phyloP scores from a whole-genome alignment of 2,113 vertebrate species.

The Hucho hucho region DNA sequence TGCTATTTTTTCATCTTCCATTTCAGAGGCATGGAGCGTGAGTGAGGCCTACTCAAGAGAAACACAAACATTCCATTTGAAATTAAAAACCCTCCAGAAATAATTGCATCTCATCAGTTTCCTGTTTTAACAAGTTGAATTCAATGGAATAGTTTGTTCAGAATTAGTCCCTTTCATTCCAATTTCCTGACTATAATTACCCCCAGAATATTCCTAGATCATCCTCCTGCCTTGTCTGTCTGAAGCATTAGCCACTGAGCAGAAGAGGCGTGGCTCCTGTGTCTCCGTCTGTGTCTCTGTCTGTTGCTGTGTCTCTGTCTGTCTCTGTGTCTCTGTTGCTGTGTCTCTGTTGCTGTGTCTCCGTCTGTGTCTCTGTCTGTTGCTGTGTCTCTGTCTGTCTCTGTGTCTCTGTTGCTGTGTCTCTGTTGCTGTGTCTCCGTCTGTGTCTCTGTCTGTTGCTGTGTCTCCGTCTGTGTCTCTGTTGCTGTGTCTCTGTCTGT shows the following conservation, averaged over 20 bases:
- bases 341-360: too few species aligned
- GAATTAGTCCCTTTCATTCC: constrained; percentile 54
- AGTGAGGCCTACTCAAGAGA: constrained; percentile 51
- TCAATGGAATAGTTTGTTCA: constrained; percentile 56
- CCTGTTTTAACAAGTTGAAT: constrained; percentile 59
- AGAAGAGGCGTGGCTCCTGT: constrained; percentile 61
- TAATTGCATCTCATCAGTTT: constrained; percentile 64
- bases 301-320: too few species aligned
- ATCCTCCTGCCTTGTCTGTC: constrained; percentile 67
- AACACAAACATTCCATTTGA: constrained; percentile 64
- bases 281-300: too few species aligned
- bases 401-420: too few species aligned
- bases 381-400: too few species aligned
- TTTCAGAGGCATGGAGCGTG: constrained; percentile 43
- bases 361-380: too few species aligned
- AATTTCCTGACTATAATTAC: constrained; percentile 65
- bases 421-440: too few species aligned
- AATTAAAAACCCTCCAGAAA: constrained; percentile 52
- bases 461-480: too few species aligned
- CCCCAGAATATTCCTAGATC: constrained; percentile 60
- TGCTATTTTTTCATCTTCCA: too few species aligned
- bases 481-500: too few species aligned
- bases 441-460: too few species aligned
- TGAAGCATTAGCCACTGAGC: constrained; percentile 64
- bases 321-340: too few species aligned